Evolutionary conservation across 2,113 vertebrate species (phyloP).

Genomic region (Acinonyx jubatus): DNA sequence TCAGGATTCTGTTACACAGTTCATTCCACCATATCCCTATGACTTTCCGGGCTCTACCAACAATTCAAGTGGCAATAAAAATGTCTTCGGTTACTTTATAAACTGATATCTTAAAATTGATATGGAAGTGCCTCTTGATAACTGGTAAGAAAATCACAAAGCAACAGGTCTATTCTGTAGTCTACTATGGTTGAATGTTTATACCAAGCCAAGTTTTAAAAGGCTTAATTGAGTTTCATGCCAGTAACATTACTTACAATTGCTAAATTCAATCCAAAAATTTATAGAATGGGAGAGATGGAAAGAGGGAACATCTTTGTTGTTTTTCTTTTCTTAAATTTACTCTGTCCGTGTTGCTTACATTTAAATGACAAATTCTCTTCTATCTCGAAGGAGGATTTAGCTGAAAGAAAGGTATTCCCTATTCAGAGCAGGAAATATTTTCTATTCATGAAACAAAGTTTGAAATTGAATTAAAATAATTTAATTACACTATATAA

Average conservation of each 20-base stretch:
- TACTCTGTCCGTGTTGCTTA: conserved; percentile 62
- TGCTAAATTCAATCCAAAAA: conserved; percentile 53
- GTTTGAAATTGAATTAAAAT: conserved; percentile 86
- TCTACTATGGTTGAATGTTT: conserved; percentile 46
- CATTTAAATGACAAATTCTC: conserved; percentile 75
- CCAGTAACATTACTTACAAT: conserved; percentile 55
- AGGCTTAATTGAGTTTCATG: conserved; percentile 59
- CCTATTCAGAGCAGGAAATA: conserved; percentile 78
- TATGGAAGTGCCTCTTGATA: background rate
- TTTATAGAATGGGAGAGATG: conserved; percentile 53
- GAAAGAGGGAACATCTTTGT: conserved; percentile 65
- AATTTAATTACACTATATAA: conserved; percentile 86
- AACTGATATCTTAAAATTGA: background rate
- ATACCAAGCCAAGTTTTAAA: conserved; percentile 67
- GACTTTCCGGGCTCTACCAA: background rate
- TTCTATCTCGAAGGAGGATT: conserved; percentile 73
- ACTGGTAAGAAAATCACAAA: conserved; percentile 23
- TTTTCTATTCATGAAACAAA: conserved; percentile 82
- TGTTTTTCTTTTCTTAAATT: conserved; percentile 49
- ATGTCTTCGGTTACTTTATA: background rate
- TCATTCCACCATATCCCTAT: background rate
- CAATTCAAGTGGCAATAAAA: background rate
- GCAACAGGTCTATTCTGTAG: background rate
- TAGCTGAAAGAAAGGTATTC: conserved; percentile 78
- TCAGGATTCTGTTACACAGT: background rate